Evolutionary conservation across 2,888 invertebrate species (phyloP).

Genomic region (Drosophila mayaguana): DNA sequence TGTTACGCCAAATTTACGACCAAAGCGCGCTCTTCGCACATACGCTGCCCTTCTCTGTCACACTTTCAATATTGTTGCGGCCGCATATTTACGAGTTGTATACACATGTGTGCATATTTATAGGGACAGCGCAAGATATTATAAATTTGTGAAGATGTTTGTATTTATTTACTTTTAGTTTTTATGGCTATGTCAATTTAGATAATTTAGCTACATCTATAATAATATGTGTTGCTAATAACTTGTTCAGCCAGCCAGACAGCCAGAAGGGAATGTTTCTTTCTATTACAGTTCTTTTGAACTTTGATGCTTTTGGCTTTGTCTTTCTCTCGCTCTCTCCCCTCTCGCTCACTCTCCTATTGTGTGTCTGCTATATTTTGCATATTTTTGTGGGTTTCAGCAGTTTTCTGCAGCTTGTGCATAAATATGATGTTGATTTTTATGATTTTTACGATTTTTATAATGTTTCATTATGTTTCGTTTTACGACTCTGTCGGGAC

Average conservation of each 20-base stretch:
- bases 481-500: constrained; percentile 76
- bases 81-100: constrained; percentile 53
- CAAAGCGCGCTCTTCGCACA: constrained; percentile 24
- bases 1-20: constrained; percentile 53
- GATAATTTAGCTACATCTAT: background rate
- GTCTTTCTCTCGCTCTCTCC: background rate
- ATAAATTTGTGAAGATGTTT: constrained; percentile 45
- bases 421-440: constrained; percentile 80
- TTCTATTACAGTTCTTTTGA: constrained; percentile 8
- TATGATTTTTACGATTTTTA: constrained; percentile 81
- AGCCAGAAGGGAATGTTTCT: background rate
- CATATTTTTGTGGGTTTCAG: constrained; percentile 55
- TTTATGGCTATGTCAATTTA: constrained; percentile 9
- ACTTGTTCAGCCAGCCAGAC: background rate
- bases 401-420: constrained; percentile 54
- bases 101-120: constrained; percentile 49
- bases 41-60: background rate
- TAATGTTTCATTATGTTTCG: constrained; percentile 80
- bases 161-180: constrained; percentile 15
- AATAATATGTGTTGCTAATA: background rate
- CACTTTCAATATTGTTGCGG: constrained; percentile 47
- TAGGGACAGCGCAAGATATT: constrained; percentile 34
- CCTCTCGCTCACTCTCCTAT: background rate
- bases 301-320: constrained; percentile 5
- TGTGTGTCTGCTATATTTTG: constrained; percentile 32